Base-by-base conservation (phyloP, 2,113 vertebrate species). In the Labeo rohita region DNA sequence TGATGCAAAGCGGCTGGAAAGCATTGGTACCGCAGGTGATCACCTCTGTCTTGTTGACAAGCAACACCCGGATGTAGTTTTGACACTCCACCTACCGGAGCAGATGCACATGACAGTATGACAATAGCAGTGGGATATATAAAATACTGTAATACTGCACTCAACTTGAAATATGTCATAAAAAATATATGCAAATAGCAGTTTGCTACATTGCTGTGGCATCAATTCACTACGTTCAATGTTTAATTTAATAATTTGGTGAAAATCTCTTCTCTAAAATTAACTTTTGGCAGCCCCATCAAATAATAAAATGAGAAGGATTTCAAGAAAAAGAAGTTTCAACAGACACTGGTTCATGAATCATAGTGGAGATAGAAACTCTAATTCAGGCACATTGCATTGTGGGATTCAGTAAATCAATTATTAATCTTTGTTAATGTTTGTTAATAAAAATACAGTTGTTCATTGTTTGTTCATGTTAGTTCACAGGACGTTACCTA, bases 11-110 rank as follows among this genome's bases (percentile, higher is more conserved):
- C 0, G 98, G 98, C 28, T 97, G 96, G 88, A 99, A 99, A 75
- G 98, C 98, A 23, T 99, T 99, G 88, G 98, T 99, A 70, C 98
- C 98, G 11, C 98, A 99, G 88, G 97, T 96, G 92, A 99, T 97
- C 87, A 98, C 95, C 90, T 98, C 96, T 39, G 97, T 98, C 93
- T 97, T 97, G 73, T 97, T 95, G 87, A 99, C 95, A 85, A 97
- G 96, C 89, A 99, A 94, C 74, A 99, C 98, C 3, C 98, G 94
- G 79, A 99, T 95, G 88, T 99, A 99, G 93, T 99, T 99, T 94
- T 99, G 98, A 94, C 98, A 99, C 87, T 99, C 98, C 84, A 95
- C 95, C 98, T 99, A 88, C 75, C 90, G 72, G 72, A 75, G 89
- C 68, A 1, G 5, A 23, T 68, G 21, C 13, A 36, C 2, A 8